phyloP scores from a whole-genome alignment of 2,888 invertebrate species.

The Agonopterix heracliana region DNA sequence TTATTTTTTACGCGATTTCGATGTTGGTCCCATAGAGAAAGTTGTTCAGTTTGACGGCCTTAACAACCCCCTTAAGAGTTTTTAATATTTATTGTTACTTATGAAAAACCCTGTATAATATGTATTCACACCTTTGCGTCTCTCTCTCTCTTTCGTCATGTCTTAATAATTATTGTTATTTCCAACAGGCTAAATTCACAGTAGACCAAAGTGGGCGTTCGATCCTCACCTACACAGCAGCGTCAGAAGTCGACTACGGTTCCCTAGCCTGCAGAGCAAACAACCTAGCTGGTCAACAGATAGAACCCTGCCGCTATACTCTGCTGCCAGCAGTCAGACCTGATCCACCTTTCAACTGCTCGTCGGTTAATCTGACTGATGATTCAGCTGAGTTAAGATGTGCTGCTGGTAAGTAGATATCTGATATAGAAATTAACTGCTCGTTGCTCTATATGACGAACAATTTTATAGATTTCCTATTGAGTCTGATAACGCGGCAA shows the following conservation, averaged over 20 bases:
- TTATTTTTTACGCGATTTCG: no score
- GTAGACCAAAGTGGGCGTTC: constrained; percentile 72
- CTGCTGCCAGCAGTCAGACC: constrained; percentile 87
- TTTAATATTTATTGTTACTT: no score
- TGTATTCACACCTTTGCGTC: no score
- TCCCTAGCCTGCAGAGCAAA: constrained; percentile 84
- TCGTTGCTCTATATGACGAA: no score
- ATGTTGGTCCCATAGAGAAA: no score
- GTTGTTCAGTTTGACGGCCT: no score
- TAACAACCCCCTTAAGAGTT: no score
- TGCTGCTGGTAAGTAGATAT: constrained; percentile 57
- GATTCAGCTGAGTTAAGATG: constrained; percentile 86
- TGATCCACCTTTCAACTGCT: constrained; percentile 86
- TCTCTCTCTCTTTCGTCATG: no score
- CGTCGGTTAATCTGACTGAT: constrained; percentile 85
- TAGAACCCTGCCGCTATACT: constrained; percentile 84
- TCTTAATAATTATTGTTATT: no score
- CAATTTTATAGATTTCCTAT: no score
- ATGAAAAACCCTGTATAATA: no score
- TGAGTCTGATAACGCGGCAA: no score
- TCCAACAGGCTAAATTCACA: constrained; percentile 70
- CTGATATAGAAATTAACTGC: not conserved
- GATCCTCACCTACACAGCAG: constrained; percentile 85
- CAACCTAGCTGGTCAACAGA: constrained; percentile 83
- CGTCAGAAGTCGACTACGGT: constrained; percentile 85